phyloP scores from a whole-genome alignment of 2,797 vertebrate genomes.

The Aeoliscus strigatus region DNA sequence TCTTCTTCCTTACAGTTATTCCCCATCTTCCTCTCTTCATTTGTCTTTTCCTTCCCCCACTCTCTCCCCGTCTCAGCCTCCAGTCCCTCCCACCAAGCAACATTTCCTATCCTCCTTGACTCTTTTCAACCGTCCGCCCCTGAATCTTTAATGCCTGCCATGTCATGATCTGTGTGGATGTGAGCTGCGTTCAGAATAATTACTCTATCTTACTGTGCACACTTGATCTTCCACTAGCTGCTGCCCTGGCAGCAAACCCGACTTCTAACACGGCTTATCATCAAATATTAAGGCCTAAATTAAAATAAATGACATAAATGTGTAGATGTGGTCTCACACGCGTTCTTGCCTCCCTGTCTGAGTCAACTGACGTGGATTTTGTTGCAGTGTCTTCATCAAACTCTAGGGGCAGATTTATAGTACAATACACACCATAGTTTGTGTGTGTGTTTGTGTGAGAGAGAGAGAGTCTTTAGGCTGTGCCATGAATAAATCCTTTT shows the following conservation, averaged over 20 bases:
- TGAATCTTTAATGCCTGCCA: conserved; percentile 68
- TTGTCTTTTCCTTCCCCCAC: conserved; percentile 22
- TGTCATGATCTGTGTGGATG: conserved; percentile 70
- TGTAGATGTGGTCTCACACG: conserved; percentile 20
- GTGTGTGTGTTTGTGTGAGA: conserved; percentile 4
- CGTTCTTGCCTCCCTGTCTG: conserved; percentile 1
- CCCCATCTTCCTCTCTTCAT: conserved; percentile 37
- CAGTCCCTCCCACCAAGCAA: conserved; percentile 52
- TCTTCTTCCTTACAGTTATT: conserved; percentile 45
- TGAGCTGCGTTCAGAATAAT: conserved; percentile 61
- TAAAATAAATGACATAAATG: conserved; percentile 45
- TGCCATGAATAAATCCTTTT: conserved; percentile 17
- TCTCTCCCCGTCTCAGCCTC: conserved; percentile 15
- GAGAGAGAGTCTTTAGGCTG: conserved; percentile 4
- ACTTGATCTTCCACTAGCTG: conserved; percentile 65
- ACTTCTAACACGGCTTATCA: conserved; percentile 51
- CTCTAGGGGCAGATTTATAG: background rate
- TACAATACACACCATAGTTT: conserved; percentile 3
- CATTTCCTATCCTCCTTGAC: conserved; percentile 36
- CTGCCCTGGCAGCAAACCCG: conserved; percentile 41
- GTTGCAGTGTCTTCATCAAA: background rate
- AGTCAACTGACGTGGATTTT: background rate
- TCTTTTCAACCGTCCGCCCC: conserved; percentile 48
- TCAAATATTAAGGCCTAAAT: conserved; percentile 54
- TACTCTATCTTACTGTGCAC: conserved; percentile 55